Evolutionary conservation across 2,888 invertebrate genomes (phyloP).

Genomic region (Ethmia dodecea): DNA sequence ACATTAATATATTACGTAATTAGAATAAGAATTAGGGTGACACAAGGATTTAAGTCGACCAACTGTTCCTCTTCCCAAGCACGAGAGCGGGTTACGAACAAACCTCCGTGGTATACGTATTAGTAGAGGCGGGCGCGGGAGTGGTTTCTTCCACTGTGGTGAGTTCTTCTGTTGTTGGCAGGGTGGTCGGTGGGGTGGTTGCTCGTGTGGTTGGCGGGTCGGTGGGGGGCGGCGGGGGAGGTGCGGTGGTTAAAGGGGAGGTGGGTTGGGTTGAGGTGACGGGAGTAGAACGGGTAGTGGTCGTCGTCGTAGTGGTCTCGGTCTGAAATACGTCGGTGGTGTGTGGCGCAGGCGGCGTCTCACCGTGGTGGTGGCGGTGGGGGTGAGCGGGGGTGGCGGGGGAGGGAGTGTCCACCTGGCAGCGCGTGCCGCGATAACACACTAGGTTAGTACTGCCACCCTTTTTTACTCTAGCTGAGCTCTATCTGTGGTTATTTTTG

Average conservation of each 20-base stretch:
- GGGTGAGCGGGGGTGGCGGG: slow-evolving; percentile 52
- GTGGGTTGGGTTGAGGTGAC: slow-evolving; percentile 10
- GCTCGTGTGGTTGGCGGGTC: slow-evolving; percentile 17
- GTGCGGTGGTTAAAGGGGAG: slow-evolving; percentile 7
- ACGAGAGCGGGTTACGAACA: slow-evolving; percentile 61
- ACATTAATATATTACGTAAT: neutral
- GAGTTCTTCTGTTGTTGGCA: slow-evolving; percentile 38
- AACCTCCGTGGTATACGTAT: slow-evolving; percentile 70
- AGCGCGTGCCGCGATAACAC: slow-evolving; percentile 57
- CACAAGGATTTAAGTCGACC: slow-evolving; percentile 5
- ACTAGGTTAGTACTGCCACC: slow-evolving; percentile 68
- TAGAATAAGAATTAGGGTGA: neutral
- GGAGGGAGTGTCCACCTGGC: slow-evolving; percentile 49
- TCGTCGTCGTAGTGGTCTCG: slow-evolving; percentile 43
- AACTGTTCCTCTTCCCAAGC: slow-evolving; percentile 23
- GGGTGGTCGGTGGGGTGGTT: slow-evolving; percentile 25
- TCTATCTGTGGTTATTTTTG: slow-evolving; percentile 48
- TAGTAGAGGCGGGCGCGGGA: slow-evolving; percentile 57
- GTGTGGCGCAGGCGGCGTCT: slow-evolving; percentile 46
- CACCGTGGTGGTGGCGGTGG: slow-evolving; percentile 70
- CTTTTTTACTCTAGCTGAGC: slow-evolving; percentile 29
- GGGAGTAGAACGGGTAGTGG: slow-evolving; percentile 5
- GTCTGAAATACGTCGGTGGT: slow-evolving; percentile 70
- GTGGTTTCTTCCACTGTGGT: slow-evolving; percentile 41
- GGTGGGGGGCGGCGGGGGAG: slow-evolving; percentile 7